Base-by-base conservation (phyloP, 2,888 invertebrate species). In the Hirtodrosophila histrioides region DNA sequence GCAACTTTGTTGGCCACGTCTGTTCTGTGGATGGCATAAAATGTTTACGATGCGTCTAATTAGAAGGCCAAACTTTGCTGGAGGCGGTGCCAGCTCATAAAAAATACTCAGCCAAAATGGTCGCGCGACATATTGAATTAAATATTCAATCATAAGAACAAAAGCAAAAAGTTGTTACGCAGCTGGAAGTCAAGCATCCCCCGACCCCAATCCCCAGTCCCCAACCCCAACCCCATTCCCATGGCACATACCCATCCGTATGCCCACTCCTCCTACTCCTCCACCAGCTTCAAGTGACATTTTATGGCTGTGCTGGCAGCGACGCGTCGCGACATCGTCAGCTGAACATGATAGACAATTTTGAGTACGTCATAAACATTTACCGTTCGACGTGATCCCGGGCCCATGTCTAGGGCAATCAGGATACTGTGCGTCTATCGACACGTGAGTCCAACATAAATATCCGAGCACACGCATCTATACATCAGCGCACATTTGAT, bases 321-420 rank as follows among this genome's bases (percentile, higher is more conserved):
- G 57, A 39, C 49, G 31, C 27, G 40, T 62, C 51, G 56, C 62
- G 58, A 44, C 77, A 60, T 60, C 73, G 75, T 81, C 85, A 87
- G 82, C 82, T 82, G 79, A 87, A 87, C 85, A 87, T 85, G 87
- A 83, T 83, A 87, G 82, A 87, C 85, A 83, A 83, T 78, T 87
- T 83, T 64, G 70, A 83, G 87, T 82, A 68, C 55, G 88, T 83
- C 86, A 87, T 87, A 85, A 87, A 82, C 88, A 87, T 83, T 87
- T 76, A 83, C 88, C 86, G 82, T 85, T 78, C 69, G 79, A 87
- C 83, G 87, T 83, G 83, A 70, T 81, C 66, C 45, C 27, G 6
- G 29, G 33, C 43, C 12, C 43, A 54, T 61, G 46, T 39, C 37
- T 41, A 43, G 48, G 58, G 40, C 48, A 69, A 64, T 39, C 44